phyloP scores from a whole-genome alignment of 2,113 vertebrate species.

The Oreochromis tanganicae region DNA sequence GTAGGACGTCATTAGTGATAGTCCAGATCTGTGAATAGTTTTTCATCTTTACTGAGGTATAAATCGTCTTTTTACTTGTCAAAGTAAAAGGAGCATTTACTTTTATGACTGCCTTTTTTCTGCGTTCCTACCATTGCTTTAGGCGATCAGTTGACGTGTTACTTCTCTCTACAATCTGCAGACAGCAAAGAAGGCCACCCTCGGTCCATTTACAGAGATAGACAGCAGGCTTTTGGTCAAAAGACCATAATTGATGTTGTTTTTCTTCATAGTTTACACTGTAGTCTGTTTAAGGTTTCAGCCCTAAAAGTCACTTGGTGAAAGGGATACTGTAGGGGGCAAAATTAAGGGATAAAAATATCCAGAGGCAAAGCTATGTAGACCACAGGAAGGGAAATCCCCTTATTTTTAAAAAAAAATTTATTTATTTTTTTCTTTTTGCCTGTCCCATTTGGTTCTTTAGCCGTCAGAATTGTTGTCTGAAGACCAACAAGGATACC shows the following conservation, averaged over 20 bases:
- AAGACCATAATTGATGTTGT: neutral
- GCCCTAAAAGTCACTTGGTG: neutral
- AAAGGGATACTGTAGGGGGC: neutral
- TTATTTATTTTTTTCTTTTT: too few relatives aligned
- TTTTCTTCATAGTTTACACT: neutral
- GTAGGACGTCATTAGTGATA: neutral
- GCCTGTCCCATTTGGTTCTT: too few relatives aligned
- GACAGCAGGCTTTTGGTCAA: neutral
- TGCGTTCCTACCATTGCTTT: neutral
- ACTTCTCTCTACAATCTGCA: neutral
- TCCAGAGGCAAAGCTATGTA: neutral
- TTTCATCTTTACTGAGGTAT: neutral
- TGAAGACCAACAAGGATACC: too few relatives aligned
- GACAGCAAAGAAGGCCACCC: neutral
- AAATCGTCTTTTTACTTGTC: neutral
- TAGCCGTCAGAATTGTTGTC: too few relatives aligned
- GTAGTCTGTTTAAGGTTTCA: neutral
- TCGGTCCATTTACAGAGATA: neutral
- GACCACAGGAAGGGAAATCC: neutral
- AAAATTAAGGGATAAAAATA: neutral
- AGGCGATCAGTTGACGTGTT: fast-evolving
- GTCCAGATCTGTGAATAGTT: neutral
- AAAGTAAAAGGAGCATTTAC: neutral
- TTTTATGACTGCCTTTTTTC: neutral
- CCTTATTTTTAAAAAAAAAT: too few relatives aligned